Conservation (phyloP, 1,140 invertebrate species). For the Tetragonula clypearis region DNA sequence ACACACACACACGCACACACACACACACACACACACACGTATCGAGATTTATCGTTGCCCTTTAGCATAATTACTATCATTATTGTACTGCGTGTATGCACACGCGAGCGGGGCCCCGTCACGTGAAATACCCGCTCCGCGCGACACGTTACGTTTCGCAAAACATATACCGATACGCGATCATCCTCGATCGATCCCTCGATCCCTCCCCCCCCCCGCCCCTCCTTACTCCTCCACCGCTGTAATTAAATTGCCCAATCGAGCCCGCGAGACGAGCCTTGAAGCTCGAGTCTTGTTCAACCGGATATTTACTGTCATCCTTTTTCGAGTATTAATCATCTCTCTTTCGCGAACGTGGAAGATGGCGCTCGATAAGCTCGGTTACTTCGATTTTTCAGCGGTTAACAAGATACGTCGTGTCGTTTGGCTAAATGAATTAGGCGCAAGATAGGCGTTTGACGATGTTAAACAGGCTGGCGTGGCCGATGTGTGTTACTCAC, state of each 20-base stretch:
- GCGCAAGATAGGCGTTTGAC: too few species aligned
- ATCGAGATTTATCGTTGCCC: conserved; percentile 56
- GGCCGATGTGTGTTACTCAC: too few species aligned
- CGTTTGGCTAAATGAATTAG: not conserved
- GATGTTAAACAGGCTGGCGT: too few species aligned
- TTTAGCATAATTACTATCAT: conserved; percentile 72
- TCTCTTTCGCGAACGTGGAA: not conserved
- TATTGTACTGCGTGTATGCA: conserved; percentile 56
- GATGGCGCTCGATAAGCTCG: not conserved
- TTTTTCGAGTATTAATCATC: not conserved
- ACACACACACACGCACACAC: too few species aligned
- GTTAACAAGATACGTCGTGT: not conserved
- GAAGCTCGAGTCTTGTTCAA: not conserved
- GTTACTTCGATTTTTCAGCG: not conserved
- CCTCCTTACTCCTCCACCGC: too few species aligned
- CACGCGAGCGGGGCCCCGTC: conserved; percentile 17
- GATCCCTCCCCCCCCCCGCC: not conserved
- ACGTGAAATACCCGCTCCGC: conserved; percentile 50
- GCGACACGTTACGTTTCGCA: conserved; percentile 17
- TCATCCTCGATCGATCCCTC: conserved; percentile 25
- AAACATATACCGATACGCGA: not conserved
- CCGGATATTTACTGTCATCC: not conserved
- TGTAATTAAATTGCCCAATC: conserved; percentile 26
- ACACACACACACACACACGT: not conserved
- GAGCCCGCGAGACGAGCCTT: not conserved